These are phyloP conservation scores for Delia radicum DNA, from an alignment of 1,140 invertebrate species.

Conservation along the genomic window DNA sequence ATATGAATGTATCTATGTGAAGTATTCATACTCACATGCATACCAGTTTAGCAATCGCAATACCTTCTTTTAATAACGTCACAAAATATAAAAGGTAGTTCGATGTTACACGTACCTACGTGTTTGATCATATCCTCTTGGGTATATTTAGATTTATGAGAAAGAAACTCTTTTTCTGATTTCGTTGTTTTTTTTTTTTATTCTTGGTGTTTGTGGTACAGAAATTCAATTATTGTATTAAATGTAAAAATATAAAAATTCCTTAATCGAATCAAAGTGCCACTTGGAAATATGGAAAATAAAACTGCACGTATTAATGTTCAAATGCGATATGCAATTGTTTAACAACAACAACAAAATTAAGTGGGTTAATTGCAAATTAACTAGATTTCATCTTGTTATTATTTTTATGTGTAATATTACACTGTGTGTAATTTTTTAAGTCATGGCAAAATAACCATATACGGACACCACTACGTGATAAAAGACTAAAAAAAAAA, in stretches of 20 bases:
- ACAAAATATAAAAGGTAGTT: background rate
- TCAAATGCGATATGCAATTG: too few relatives aligned
- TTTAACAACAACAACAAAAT: too few relatives aligned
- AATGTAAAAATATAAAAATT: background rate
- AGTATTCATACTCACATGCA: background rate
- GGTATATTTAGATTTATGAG: slow-evolving; percentile 23
- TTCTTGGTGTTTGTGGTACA: background rate
- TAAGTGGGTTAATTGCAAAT: too few relatives aligned
- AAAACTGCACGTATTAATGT: too few relatives aligned
- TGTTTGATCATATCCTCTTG: slow-evolving; percentile 20
- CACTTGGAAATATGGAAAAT: background rate
- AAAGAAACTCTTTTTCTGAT: background rate
- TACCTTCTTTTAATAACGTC: background rate
- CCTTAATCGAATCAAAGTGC: background rate
- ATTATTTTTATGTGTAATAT: too few relatives aligned
- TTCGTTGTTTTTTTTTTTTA: background rate
- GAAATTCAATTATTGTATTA: background rate
- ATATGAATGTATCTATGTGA: background rate
- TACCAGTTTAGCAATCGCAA: too few relatives aligned
- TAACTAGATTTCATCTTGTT: too few relatives aligned
- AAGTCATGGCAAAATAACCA: too few relatives aligned
- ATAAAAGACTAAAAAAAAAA: too few relatives aligned
- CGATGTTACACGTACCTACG: slow-evolving; percentile 5
- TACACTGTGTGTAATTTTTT: too few relatives aligned
- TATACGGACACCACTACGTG: too few relatives aligned